Conservation (phyloP, 2,888 invertebrate genomes). For the Conus canariensis region DNA sequence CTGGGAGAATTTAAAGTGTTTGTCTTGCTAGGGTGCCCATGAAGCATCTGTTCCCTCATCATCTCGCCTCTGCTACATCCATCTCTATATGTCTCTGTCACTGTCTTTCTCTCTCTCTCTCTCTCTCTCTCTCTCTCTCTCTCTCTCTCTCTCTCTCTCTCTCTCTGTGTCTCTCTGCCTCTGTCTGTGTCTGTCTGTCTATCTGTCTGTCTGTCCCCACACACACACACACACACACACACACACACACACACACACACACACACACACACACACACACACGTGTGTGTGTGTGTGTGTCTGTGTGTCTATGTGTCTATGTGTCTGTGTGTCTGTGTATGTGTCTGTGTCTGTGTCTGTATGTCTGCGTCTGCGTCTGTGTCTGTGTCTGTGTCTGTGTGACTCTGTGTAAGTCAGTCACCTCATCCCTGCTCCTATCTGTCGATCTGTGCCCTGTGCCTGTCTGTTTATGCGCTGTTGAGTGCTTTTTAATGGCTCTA, state of each 20-base stretch:
- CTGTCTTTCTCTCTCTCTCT: not conserved
- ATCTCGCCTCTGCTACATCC: not conserved
- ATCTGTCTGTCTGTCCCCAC: too few relatives aligned
- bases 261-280: too few relatives aligned
- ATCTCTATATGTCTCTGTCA: not conserved
- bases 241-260: too few relatives aligned
- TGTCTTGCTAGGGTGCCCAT: too few relatives aligned
- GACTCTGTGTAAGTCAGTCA: not conserved
- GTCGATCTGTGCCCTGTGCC: not conserved
- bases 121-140: not conserved
- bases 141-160: not conserved
- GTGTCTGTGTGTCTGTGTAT: too few relatives aligned
- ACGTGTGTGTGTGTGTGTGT: too few relatives aligned
- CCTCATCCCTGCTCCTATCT: not conserved
- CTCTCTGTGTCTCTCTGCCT: not conserved
- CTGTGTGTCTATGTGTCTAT: too few relatives aligned
- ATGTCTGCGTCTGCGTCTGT: too few relatives aligned
- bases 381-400: not conserved
- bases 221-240: too few relatives aligned
- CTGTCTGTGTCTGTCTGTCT: too few relatives aligned
- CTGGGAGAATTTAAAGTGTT: too few relatives aligned
- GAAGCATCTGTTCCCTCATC: too few relatives aligned
- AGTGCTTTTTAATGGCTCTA: not conserved
- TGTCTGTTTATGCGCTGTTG: not conserved
- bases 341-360: not conserved